phyloP scores from a whole-genome alignment of 2,888 invertebrate genomes.

The Chironomus tentans region DNA sequence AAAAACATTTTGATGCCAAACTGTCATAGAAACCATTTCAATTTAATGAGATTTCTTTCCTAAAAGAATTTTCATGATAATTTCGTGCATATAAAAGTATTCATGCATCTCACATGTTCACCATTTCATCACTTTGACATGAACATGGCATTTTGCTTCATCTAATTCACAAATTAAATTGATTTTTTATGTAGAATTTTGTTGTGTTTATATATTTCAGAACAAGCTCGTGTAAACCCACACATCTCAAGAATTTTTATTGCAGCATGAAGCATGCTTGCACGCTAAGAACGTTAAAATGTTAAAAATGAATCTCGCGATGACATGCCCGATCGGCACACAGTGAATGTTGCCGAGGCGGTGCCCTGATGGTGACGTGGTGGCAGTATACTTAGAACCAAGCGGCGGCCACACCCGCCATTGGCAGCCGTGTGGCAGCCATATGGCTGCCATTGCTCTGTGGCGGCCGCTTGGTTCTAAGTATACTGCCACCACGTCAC shows the following conservation, averaged over 20 bases:
- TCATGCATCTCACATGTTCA: background rate
- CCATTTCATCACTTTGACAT: background rate
- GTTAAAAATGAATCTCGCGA: background rate
- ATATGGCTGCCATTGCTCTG: too few relatives aligned
- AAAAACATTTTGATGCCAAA: background rate
- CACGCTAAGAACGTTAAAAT: background rate
- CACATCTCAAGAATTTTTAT: background rate
- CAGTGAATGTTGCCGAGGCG: too few relatives aligned
- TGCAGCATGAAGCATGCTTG: background rate
- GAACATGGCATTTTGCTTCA: background rate
- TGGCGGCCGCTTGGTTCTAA: too few relatives aligned
- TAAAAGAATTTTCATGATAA: background rate
- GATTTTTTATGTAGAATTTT: too few relatives aligned
- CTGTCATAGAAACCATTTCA: background rate
- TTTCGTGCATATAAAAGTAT: background rate
- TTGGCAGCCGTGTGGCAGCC: too few relatives aligned
- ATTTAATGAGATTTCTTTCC: background rate
- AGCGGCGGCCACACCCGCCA: too few relatives aligned
- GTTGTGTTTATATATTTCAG: background rate
- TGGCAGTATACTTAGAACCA: too few relatives aligned
- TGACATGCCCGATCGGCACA: too few relatives aligned
- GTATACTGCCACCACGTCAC: too few relatives aligned
- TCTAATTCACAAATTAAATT: background rate
- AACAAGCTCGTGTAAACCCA: background rate
- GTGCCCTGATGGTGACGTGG: too few relatives aligned